Conservation (phyloP, 2,113 vertebrate species). For the Perca flavescens region DNA sequence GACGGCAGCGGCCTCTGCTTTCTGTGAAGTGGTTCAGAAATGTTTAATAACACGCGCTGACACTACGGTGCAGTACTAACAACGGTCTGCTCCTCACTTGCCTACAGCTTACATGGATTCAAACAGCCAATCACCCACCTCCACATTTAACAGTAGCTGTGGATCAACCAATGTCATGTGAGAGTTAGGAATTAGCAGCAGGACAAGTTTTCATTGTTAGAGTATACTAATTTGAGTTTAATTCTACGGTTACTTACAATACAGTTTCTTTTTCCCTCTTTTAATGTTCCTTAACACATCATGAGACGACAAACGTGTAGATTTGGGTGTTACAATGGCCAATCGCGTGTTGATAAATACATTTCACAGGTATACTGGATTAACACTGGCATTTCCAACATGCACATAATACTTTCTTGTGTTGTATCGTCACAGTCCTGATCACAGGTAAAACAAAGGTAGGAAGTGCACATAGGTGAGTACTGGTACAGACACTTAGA, state of each 20-base stretch:
- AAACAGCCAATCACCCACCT: conserved; percentile 41
- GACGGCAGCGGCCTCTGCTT: conserved; percentile 94
- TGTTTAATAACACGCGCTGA: conserved; percentile 86
- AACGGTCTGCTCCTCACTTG: conserved; percentile 33
- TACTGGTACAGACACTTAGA: conserved; percentile 76
- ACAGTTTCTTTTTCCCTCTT: conserved; percentile 68
- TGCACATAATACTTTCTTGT: conserved; percentile 84
- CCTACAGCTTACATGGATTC: conserved; percentile 21
- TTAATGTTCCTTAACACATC: conserved; percentile 71
- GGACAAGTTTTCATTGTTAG: conserved; percentile 78
- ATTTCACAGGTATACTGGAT: conserved; percentile 79
- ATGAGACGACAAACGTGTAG: conserved; percentile 68
- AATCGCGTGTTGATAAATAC: conserved; percentile 79
- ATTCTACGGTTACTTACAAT: conserved; percentile 83
- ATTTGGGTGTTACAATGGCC: conserved; percentile 71
- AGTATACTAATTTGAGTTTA: conserved; percentile 81
- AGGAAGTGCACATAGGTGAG: conserved; percentile 73
- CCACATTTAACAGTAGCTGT: conserved; percentile 40
- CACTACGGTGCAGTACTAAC: conserved; percentile 62
- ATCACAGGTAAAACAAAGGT: conserved; percentile 69
- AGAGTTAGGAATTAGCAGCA: conserved; percentile 78
- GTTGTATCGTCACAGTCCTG: conserved; percentile 71
- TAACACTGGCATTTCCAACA: conserved; percentile 80
- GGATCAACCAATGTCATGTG: conserved; percentile 43
- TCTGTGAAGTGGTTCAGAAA: conserved; percentile 99